Percentiles rank a stretch among this genome's conserved stretches.
Conservation (phyloP, 2,113 vertebrate genomes). For the Cheirogaleus medius region DNA sequence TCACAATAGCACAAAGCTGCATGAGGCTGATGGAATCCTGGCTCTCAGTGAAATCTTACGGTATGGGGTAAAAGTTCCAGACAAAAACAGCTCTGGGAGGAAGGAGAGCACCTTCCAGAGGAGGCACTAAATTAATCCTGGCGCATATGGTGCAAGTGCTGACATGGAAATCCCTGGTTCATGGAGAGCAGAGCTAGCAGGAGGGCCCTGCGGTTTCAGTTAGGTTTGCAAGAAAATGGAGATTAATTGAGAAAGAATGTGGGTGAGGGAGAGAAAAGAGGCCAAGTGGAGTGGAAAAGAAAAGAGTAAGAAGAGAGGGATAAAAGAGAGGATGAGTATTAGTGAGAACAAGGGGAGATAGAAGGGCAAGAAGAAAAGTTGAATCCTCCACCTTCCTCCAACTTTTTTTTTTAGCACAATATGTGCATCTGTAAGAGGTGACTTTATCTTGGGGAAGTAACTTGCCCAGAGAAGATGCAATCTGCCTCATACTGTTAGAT, state of each 20-base stretch:
- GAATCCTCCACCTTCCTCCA: not conserved
- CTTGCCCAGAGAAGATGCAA: not conserved
- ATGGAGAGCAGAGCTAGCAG: slow-evolving; percentile 30
- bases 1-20: slow-evolving; percentile 62
- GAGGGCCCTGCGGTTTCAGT: not conserved
- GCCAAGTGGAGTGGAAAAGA: not conserved
- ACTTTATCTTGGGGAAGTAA: not conserved
- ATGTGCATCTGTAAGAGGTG: not conserved
- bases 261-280: not conserved
- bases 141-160: slow-evolving; percentile 48
- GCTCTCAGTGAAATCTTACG: slow-evolving; percentile 70
- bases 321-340: not conserved
- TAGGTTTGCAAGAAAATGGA: not conserved
- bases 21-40: slow-evolving; percentile 77
- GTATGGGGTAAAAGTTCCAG: slow-evolving; percentile 59
- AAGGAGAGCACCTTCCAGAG: slow-evolving; percentile 48
- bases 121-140: slow-evolving; percentile 62
- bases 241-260: not conserved
- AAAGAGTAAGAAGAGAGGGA: too few species aligned
- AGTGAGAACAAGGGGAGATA: not conserved
- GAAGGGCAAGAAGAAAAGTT: not conserved
- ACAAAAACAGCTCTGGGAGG: slow-evolving; percentile 63
- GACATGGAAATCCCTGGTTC: slow-evolving; percentile 13
- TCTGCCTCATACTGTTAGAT: not conserved
- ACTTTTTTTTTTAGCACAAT: not conserved